Evolutionary conservation across 1,140 invertebrate genomes (phyloP).

Genomic region (Zaprionus ghesquierei): DNA sequence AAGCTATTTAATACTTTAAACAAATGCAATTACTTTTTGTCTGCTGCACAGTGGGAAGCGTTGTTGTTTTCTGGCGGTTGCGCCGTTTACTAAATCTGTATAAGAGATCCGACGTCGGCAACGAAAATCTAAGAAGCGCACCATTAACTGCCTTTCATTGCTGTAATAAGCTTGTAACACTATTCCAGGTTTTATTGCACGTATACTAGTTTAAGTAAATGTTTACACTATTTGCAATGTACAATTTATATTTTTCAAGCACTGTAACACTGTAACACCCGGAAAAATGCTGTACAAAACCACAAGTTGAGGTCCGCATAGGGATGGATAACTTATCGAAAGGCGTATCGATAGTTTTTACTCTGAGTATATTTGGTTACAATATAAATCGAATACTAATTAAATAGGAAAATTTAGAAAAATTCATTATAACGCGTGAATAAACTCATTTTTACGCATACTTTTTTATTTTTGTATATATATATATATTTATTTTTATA

Average conservation of each 20-base stretch:
- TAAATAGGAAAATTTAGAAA: background rate
- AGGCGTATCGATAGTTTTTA: slow-evolving; percentile 24
- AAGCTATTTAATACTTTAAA: slow-evolving; percentile 20
- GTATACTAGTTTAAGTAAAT: slow-evolving; percentile 32
- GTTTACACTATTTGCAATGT: slow-evolving; percentile 55
- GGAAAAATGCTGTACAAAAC: slow-evolving; percentile 73
- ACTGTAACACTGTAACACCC: slow-evolving; percentile 68
- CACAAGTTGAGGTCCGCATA: slow-evolving; percentile 44
- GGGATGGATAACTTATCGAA: slow-evolving; percentile 37
- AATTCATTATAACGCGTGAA: background rate
- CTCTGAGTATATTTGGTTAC: background rate
- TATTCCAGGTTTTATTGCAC: slow-evolving; percentile 21
- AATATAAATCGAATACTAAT: background rate
- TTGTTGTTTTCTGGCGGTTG: slow-evolving; percentile 26
- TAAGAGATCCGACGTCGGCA: slow-evolving; percentile 48
- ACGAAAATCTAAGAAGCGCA: slow-evolving; percentile 53
- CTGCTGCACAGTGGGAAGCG: slow-evolving; percentile 45
- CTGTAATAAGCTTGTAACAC: slow-evolving; percentile 17
- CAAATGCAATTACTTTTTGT: slow-evolving; percentile 47
- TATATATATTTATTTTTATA: background rate
- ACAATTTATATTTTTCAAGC: slow-evolving; percentile 68
- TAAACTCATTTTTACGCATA: background rate
- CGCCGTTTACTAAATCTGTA: slow-evolving; percentile 48
- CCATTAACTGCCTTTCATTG: slow-evolving; percentile 64
- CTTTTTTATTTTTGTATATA: background rate